Base-by-base conservation (phyloP, 2,113 vertebrate species). In the Psittacara wagleri region DNA sequence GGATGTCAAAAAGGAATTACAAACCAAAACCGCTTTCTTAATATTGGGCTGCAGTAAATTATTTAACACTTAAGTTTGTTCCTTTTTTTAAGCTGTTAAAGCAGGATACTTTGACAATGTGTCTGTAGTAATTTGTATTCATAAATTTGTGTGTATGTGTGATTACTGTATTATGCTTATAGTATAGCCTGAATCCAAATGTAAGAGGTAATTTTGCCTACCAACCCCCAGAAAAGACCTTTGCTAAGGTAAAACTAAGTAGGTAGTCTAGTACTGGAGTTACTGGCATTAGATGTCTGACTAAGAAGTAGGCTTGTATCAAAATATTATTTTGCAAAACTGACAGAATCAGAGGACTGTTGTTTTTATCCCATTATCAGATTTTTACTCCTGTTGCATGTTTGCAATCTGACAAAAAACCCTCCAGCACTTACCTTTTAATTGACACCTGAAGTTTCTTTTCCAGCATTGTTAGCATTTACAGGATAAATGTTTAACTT, bases 321-420 rank as follows among this genome's bases (percentile, higher is more conserved):
- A 89, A 43, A 86, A 33, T 1, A 12, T 61, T 70, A 27, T 22
- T 92, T 81, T 82, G 39, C 61, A 84, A 86, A 84, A 24, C 39
- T 64, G 74, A 57, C 33, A 39, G 28, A 64, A 61, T 25, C 66
- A 41, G 63, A 66, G 28, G 8, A 23, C 18, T 51, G 29, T 48
- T 55, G 39, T 35, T 95, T 90, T 90, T 82, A 82, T 51, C 29
- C 61, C 25, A 11, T 59, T 51, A 77, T 31, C 62, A 74, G 82
- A 67, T 72, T 94, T 95, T 61, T 91, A 74, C 44, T 95, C 29
- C 49, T 94, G 13, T 31, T 96, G 93, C 93, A 94, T 96, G 94
- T 83, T 89, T 95, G 87, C 95, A 79, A 37, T 91, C 48, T 85
- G 91, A 90, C 48, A 59, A 39, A 48, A 80, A 28, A 11, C 18